Evolutionary conservation across 2,113 vertebrate genomes (phyloP).

Genomic region (Dascyllus trimaculatus): DNA sequence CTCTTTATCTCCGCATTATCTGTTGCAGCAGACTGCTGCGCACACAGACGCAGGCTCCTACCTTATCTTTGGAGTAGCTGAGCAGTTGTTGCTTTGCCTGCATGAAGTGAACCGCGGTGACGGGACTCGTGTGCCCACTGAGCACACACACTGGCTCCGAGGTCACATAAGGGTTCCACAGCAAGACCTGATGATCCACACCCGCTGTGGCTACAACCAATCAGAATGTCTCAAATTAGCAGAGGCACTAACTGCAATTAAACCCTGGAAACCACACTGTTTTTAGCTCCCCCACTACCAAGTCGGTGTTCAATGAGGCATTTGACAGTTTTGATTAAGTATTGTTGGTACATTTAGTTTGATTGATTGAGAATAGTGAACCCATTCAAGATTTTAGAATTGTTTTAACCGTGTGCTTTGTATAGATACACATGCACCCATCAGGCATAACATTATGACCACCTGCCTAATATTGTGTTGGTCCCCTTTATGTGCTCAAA

Average conservation of each 20-base stretch:
- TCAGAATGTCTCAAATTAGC: conserved; percentile 31
- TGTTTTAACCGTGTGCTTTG: not conserved
- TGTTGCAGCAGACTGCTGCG: not conserved
- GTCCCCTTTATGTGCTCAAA: no score
- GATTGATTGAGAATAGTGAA: conserved; percentile 19
- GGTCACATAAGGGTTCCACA: conserved; percentile 89
- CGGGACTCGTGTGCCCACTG: conserved; percentile 83
- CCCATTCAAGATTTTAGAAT: not conserved
- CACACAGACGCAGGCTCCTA: conserved; percentile 54
- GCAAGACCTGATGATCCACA: conserved; percentile 85
- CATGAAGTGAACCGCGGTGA: conserved; percentile 86
- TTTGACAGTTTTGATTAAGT: conserved; percentile 10
- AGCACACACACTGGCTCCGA: conserved; percentile 85
- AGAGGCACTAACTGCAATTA: not conserved
- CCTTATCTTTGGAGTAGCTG: conserved; percentile 91
- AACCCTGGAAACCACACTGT: conserved; percentile 2
- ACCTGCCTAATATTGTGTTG: no score
- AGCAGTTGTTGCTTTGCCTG: conserved; percentile 85
- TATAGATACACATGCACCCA: no score
- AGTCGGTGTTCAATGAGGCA: conserved; percentile 20
- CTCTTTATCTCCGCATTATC: conserved; percentile 42
- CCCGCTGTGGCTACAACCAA: conserved; percentile 87
- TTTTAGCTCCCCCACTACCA: not conserved
- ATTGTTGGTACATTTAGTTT: not conserved
- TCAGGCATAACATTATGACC: no score